Evolutionary conservation across 1,140 invertebrate genomes (phyloP), one percentile per base, ranked within the genome.

Genomic region (Pseudomyrmex sp.): DNA sequence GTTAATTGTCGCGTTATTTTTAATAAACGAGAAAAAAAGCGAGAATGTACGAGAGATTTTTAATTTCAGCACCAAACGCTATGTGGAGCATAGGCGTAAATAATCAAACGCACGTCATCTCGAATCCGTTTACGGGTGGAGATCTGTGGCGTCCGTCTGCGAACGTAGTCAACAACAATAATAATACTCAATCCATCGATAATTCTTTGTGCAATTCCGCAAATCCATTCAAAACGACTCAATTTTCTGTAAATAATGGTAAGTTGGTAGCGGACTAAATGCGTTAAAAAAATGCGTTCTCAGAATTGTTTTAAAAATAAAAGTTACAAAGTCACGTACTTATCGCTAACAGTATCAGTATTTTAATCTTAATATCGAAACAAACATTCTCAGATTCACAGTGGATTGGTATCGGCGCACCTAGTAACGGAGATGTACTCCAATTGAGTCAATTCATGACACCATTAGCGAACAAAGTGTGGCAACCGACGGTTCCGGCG

Each of bases 361-460:
- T 48, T 61, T 68, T 48, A 0, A 2, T 79, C 18, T n/a, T 7
- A n/a, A 68, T 48, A 23, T 46, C 18, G 5, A 26, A 46, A 70
- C 65, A 48, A 74, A 79, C 59, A 35, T 35, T 87, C 89, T 82
- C 70, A 94, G 93, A 94, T 87, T 89, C 90, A 44, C 87, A 93
- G 69, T 94, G 93, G 93, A 91, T 90, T 86, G 90, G 89, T 68
- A 91, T 90, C 86, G 92, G 92, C 80, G 77, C 92, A 85, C 89
- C 90, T 88, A 92, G 89, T 90, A 92, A 91, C 85, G 90, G 92
- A 86, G 93, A 94, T 91, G 92, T 93, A 87, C 91, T 93, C 91
- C 90, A 93, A 90, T 93, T 93, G 91, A 94, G 93, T 94, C 92
- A 94, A 88, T 84, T 92, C 90, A 92, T 93, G 93, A 92, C 93